Base-by-base conservation (phyloP, 2,113 vertebrate genomes). In the Chaetodon auriga region DNA sequence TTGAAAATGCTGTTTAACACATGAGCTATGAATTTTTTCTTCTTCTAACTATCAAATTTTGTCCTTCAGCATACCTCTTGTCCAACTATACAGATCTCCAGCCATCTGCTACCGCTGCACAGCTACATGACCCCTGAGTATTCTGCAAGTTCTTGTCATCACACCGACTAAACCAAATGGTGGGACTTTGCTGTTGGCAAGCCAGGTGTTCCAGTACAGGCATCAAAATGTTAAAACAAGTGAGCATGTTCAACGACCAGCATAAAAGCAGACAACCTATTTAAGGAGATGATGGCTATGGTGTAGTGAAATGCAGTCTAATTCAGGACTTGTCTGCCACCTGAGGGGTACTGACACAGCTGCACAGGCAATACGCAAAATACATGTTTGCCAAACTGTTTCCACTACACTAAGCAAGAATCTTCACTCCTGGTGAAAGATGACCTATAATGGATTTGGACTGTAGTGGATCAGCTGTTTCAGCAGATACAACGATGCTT, bases 121-220 rank as follows among this genome's bases (percentile, higher is more conserved):
- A 78, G 57, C 75, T 19, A 51, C 36, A 78, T 68, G 58, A 80
- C 65, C 38, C 36, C 68, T 58, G 45, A 71, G 62, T 65, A 82
- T 84, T 85, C 82, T 78, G 55, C 57, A 85, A 72, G 84, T 87
- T 83, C 65, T 69, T 87, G 79, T 64, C 71, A 72, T 79, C 46
- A 62, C 73, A 89, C 70, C 65, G 87, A 51, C 45, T 38, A 64
- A 77, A 71, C 58, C 25, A 74, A 55, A 57, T 55, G 68, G 21
- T 25, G 6, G 30, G 51, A 65, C 35, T 57, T 57, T 60, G 14
- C n/a, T 72, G 60, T 53, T 80, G 55, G 62, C 45, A 70, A 66
- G 48, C 5, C 12, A 72, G 35, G 15, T 18, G 45, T 62, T 43
- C 57, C 57, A 65, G 45, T 58, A 51, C 30, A 60, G 16, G n/a